Conservation (phyloP, 2,888 invertebrate genomes). For the Acleris sparsana region DNA sequence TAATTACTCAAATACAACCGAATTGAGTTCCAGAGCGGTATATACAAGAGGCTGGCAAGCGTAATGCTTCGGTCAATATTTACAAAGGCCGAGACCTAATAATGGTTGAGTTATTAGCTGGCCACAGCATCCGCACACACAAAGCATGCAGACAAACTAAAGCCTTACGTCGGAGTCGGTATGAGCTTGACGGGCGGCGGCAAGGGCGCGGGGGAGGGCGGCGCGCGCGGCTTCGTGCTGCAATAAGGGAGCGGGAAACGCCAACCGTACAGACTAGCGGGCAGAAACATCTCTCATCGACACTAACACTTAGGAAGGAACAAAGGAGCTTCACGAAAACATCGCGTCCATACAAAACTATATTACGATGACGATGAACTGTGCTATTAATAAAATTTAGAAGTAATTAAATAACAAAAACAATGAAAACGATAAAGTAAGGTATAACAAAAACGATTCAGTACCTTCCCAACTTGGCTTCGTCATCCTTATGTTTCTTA, state of each 20-base stretch:
- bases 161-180: conserved; percentile 87
- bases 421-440: conserved; percentile 18
- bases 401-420: conserved; percentile 35
- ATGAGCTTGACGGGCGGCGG: conserved; percentile 91
- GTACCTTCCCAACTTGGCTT: conserved; percentile 93
- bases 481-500: conserved; percentile 90
- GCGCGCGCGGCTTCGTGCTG: conserved; percentile 93
- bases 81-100: conserved; percentile 31
- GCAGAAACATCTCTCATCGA: conserved; percentile 84
- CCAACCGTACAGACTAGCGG: conserved; percentile 96
- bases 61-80: conserved; percentile 54
- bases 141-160: conserved; percentile 77
- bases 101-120: conserved; percentile 31
- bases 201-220: conserved; percentile 90
- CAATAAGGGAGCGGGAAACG: conserved; percentile 98
- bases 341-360: conserved; percentile 48
- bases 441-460: conserved; percentile 37
- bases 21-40: conserved; percentile 49
- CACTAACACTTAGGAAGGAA: conserved; percentile 68
- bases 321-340: conserved; percentile 30
- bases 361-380: conserved; percentile 63
- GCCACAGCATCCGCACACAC: conserved; percentile 69
- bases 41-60: conserved; percentile 52
- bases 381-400: conserved; percentile 53
- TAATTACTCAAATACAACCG: conserved; percentile 29